Percentiles rank a stretch among this genome's conserved stretches.
phyloP scores from a whole-genome alignment of 2,888 invertebrate species.

The Rhamphomyia laevipes region DNA sequence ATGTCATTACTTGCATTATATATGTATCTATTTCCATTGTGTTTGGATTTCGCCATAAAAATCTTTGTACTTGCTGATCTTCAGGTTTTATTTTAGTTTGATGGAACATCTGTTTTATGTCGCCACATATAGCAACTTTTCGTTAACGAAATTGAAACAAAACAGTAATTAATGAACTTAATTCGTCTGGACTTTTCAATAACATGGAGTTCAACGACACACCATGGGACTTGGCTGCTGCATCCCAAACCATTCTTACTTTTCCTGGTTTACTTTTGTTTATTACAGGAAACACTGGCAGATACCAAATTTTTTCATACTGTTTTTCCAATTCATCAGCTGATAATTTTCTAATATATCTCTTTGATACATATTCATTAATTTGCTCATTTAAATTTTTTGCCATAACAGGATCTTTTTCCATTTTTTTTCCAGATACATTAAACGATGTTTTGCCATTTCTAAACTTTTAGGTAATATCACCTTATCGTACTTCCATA shows the following conservation, averaged over 20 bases:
- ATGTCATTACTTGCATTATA: constrained; percentile 17
- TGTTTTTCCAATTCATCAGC: constrained; percentile 9
- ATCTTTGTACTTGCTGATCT: constrained; percentile 21
- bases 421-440: constrained; percentile 15
- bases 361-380: constrained; percentile 14
- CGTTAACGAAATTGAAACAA: constrained; percentile 28
- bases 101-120: constrained; percentile 23
- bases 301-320: constrained; percentile 17
- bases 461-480: constrained; percentile 10
- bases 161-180: constrained; percentile 24
- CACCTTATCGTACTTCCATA: constrained; percentile 16
- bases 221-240: constrained; percentile 21
- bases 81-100: constrained; percentile 17
- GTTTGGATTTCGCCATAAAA: constrained; percentile 17
- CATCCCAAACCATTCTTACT: constrained; percentile 25
- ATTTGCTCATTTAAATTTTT: constrained; percentile 11
- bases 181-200: constrained; percentile 24
- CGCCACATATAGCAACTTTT: constrained; percentile 24
- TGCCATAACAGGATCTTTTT: constrained; percentile 9
- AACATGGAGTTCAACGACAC: constrained; percentile 22
- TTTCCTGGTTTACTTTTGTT: constrained; percentile 21
- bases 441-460: constrained; percentile 13
- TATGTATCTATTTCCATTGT: constrained; percentile 13
- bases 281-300: constrained; percentile 21
- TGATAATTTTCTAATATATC: constrained; percentile 14